Base-by-base conservation (phyloP, 2,888 invertebrate genomes). In the Odontothrips loti region DNA sequence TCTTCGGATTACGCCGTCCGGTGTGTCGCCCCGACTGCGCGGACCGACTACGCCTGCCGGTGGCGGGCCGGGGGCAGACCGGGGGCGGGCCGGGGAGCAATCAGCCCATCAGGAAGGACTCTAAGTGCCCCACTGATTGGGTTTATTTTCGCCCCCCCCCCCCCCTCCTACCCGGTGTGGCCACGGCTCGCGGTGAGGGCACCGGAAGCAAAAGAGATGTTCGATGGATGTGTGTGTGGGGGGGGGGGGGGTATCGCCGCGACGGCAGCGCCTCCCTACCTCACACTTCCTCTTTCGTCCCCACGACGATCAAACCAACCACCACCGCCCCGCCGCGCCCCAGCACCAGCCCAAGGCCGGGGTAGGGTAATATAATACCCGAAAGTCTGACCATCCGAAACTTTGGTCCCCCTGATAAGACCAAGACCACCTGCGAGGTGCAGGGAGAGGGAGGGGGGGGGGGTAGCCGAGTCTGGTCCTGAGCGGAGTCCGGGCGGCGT, bases 41-140 rank as follows among this genome's bases (percentile, higher is more conserved):
- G n/a, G n/a, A n/a, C n/a, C n/a, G n/a, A n/a, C n/a, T n/a, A n/a
- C n/a, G n/a, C n/a, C n/a, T n/a, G n/a, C n/a, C n/a, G n/a, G n/a
- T n/a, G n/a, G n/a, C n/a, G n/a, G n/a, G n/a, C n/a, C n/a, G n/a
- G n/a, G n/a, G n/a, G n/a, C n/a, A n/a, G n/a, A n/a, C n/a, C n/a
- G n/a, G n/a, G n/a, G n/a, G n/a, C n/a, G n/a, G n/a, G n/a, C n/a
- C n/a, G n/a, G n/a, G n/a, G n/a, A n/a, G n/a, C n/a, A n/a, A n/a
- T n/a, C n/a, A n/a, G n/a, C n/a, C n/a, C n/a, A n/a, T n/a, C n/a
- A n/a, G 51, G 51, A 51, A 23, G 68, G 68, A 11, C 68, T 17
- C 23, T 68, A 68, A 68, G 68, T 68, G 68, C 68, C n/a, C 23
- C 23, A n/a, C 68, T 68, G 23, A 68, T 68, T 68, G 68, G 68